A percentile compares a stretch with the other conserved stretches of the same genome.
These are phyloP conservation scores for Premnoplex brunnescens DNA, from an alignment of 2,797 vertebrate genomes.

Conservation along the genomic window DNA sequence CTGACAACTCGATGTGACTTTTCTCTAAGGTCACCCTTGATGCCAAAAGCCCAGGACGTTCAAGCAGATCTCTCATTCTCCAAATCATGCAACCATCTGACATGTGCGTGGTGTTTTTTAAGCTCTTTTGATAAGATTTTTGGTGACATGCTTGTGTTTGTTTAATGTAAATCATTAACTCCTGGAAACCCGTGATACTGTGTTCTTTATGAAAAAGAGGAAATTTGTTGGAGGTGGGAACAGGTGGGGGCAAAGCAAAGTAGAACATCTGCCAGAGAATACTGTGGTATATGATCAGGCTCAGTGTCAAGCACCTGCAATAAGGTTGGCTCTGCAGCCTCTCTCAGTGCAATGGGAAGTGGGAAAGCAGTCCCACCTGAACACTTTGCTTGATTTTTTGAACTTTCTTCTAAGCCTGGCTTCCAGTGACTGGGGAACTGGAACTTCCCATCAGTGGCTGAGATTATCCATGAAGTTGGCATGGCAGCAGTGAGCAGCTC, in stretches of 20 bases:
- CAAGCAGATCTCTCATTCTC: not conserved
- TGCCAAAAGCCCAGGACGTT: not conserved
- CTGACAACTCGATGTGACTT: not conserved
- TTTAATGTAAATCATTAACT: conserved; percentile 36
- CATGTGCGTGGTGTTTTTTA: not conserved
- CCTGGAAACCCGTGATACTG: not conserved
- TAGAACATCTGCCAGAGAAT: not conserved
- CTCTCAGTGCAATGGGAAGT: not conserved
- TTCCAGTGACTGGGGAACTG: not conserved
- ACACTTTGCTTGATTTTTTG: not conserved
- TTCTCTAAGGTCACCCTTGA: not conserved
- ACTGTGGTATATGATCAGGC: not conserved
- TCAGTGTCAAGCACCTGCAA: not conserved
- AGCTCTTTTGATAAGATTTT: conserved; percentile 22
- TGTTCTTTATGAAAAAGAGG: not conserved
- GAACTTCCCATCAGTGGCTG: not conserved
- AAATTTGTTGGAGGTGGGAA: not conserved
- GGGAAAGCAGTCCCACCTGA: not conserved
- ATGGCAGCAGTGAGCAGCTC: not conserved
- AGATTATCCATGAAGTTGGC: not conserved
- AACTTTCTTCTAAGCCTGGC: not conserved
- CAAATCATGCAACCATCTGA: not conserved
- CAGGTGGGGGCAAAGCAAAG: not conserved
- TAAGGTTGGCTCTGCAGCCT: not conserved
- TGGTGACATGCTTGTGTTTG: conserved; percentile 12